Conservation (phyloP, 2,797 vertebrate species). For the Macrochelys suwanniensis region DNA sequence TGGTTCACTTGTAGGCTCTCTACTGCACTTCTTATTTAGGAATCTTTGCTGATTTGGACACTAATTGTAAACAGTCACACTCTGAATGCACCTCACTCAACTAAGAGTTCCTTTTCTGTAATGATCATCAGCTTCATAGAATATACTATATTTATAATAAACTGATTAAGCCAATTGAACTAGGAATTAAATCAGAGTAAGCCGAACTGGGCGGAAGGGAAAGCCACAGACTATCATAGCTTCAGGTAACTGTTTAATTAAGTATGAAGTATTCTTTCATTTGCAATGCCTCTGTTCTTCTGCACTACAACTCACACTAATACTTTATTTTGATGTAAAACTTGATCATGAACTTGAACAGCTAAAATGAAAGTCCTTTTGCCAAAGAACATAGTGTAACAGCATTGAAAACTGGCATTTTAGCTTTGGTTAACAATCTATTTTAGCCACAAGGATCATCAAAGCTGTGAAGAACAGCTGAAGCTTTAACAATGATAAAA, state of each 20-base stretch:
- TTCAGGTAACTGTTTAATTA: neutral
- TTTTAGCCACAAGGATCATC: constrained; percentile 22
- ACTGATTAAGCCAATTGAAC: neutral
- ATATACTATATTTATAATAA: neutral
- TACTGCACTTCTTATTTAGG: neutral
- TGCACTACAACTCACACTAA: neutral
- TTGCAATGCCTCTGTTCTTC: neutral
- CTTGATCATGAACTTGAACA: constrained; percentile 39
- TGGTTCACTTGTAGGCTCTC: neutral
- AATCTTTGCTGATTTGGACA: constrained; percentile 1
- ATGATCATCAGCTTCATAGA: neutral
- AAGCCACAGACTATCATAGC: neutral
- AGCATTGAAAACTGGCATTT: neutral
- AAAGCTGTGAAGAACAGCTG: constrained; percentile 17
- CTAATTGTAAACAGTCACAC: neutral
- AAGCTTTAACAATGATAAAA: constrained; percentile 42
- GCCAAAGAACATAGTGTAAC: neutral
- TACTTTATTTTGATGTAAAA: constrained; percentile 32
- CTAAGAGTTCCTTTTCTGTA: neutral
- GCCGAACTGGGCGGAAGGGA: neutral
- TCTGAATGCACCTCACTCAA: neutral
- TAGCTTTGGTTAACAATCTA: constrained; percentile 31
- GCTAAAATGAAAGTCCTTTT: constrained; percentile 47
- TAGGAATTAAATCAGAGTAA: constrained; percentile 31
- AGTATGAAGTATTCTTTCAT: neutral